phyloP scores from a whole-genome alignment of 2,888 invertebrate genomes.

The Rhimphoctona megacephalus region DNA sequence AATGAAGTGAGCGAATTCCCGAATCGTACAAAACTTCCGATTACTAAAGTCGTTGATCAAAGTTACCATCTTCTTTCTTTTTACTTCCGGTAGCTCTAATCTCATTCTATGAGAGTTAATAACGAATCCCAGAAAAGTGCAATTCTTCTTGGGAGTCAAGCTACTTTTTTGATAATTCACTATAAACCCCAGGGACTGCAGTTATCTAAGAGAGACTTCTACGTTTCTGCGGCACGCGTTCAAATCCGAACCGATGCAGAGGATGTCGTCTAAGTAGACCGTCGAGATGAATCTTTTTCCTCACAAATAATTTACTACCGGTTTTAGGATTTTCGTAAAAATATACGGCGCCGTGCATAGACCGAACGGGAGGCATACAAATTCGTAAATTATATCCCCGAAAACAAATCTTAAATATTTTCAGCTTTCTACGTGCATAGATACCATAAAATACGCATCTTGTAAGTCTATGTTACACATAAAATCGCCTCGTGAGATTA shows the following conservation, averaged over 20 bases:
- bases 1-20: conserved; percentile 47
- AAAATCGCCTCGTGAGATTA: conserved; percentile 48
- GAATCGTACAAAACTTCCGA: conserved; percentile 32
- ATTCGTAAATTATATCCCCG: conserved; percentile 51
- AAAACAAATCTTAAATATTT: conserved; percentile 64
- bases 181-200: conserved; percentile 51
- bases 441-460: conserved; percentile 62
- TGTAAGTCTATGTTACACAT: conserved; percentile 60
- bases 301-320: conserved; percentile 43
- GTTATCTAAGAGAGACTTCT: conserved; percentile 2
- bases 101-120: conserved; percentile 54
- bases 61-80: conserved; percentile 23
- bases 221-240: conserved; percentile 10
- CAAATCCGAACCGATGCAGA: conserved; percentile 33
- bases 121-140: conserved; percentile 38
- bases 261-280: conserved; percentile 49
- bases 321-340: conserved; percentile 54
- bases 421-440: conserved; percentile 46
- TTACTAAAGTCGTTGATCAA: conserved; percentile 39
- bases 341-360: conserved; percentile 48
- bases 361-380: conserved; percentile 54
- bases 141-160: conserved; percentile 24
- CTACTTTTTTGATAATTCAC: conserved; percentile 55
- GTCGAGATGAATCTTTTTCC: conserved; percentile 33
- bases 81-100: conserved; percentile 51